Evolutionary conservation across 2,113 vertebrate species (phyloP).

Genomic region (Psephotus haematonotus): DNA sequence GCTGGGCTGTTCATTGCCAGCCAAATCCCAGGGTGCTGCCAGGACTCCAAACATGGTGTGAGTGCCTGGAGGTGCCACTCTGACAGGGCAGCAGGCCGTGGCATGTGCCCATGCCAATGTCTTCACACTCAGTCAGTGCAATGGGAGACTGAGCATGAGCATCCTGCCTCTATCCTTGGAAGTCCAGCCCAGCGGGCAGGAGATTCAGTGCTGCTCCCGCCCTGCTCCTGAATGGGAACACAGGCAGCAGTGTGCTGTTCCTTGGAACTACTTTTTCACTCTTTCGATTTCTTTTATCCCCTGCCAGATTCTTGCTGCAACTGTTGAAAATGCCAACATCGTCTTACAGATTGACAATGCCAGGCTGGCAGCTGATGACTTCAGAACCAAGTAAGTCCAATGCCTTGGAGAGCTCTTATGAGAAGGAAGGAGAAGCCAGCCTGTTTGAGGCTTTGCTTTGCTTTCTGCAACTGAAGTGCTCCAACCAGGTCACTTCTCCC

Average conservation of each 20-base stretch:
- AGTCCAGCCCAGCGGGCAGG: not conserved
- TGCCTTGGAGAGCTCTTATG: accelerated
- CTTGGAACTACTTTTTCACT: not conserved
- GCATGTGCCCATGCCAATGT: accelerated
- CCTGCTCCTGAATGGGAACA: not conserved
- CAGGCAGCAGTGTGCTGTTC: not conserved
- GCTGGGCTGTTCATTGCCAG: not conserved
- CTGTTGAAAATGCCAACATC: conserved; percentile 58
- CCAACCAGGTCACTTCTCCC: not conserved
- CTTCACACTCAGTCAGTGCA: accelerated
- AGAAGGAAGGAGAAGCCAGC: not conserved
- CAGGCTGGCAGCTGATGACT: conserved; percentile 64
- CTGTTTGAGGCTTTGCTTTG: not conserved
- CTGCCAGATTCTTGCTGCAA: conserved; percentile 51
- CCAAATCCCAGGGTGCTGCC: not conserved
- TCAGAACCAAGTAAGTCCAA: conserved; percentile 65
- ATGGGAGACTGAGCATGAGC: not conserved
- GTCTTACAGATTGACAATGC: conserved; percentile 67
- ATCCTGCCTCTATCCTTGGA: not conserved
- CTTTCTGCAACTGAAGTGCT: not conserved
- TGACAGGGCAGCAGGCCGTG: not conserved
- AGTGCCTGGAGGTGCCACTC: not conserved
- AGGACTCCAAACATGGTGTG: not conserved
- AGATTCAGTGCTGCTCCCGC: not conserved
- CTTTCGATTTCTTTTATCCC: not conserved